Base-by-base conservation (phyloP, 2,113 vertebrate species). In the Podarcis muralis region DNA sequence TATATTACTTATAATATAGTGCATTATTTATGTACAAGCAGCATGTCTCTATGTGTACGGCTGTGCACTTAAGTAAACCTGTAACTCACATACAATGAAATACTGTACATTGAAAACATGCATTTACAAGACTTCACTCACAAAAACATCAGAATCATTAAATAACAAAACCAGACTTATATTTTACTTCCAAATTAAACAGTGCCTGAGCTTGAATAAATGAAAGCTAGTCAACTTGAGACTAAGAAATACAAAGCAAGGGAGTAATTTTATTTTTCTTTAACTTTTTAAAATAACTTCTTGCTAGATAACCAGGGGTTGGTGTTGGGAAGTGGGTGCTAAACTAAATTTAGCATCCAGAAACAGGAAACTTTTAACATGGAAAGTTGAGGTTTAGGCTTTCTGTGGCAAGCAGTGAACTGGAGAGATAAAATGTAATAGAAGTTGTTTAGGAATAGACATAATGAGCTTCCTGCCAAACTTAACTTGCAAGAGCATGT, bases 281-380 rank as follows among this genome's bases (percentile, higher is more conserved):
- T 32, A 69, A 27, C 62, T 27, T 30, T 35, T 27, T 1, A 72
- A 85, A 81, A 30, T 32, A 75, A 20, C 87, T 93, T 87, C 92
- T 93, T 91, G 90, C 94, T 82, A 94, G 92, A 88, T 88, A 92
- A 90, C 91, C 95, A 92, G 27, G 90, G 92, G 94, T 80, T 93
- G 87, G 85, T 85, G 89, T 88, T 91, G 25, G 95, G 91, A 89
- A 86, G 91, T 92, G 92, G 89, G 85, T 86, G 65, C 95, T 93
- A 95, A 96, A 95, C 94, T 95, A 96, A 97, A 96, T 95, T 96
- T 88, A 97, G 96, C 95, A 88, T 92, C 91, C 92, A 96, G 95
- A 94, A 97, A 97, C 97, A 97, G 97, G 97, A 97, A 98, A 96
- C 96, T 96, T 97, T 97, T 95, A 97, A 88, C 95, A 97, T 96